phyloP scores from a whole-genome alignment of 2,797 vertebrate genomes.

The Sebastes iracundus region DNA sequence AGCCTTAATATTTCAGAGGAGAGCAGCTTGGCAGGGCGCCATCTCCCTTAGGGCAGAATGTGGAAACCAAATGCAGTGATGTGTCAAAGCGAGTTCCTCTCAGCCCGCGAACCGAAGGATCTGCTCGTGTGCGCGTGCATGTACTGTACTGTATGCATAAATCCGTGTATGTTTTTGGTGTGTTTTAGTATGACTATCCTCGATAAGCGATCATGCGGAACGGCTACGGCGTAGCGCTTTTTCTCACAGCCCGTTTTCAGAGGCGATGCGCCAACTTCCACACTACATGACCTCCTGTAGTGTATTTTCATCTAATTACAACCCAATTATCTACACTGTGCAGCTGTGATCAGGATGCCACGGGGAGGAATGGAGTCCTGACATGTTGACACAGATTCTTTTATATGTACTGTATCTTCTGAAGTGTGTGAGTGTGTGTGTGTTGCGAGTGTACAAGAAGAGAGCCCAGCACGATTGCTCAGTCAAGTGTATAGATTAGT shows the following conservation, averaged over 20 bases:
- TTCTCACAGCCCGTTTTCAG: slow-evolving; percentile 38
- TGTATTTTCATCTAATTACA: slow-evolving; percentile 62
- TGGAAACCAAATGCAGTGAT: slow-evolving; percentile 57
- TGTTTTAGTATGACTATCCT: slow-evolving; percentile 3
- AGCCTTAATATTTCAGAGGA: slow-evolving; percentile 69
- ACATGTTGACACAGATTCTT: slow-evolving; percentile 56
- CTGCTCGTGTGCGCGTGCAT: not conserved
- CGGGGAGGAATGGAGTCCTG: slow-evolving; percentile 30
- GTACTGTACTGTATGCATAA: not conserved
- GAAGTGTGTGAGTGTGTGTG: not conserved
- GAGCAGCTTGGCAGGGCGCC: slow-evolving; percentile 53
- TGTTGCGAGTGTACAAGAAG: not conserved
- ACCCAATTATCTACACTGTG: slow-evolving; percentile 57
- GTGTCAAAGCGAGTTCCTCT: slow-evolving; percentile 50
- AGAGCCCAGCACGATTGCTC: not conserved
- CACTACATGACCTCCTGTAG: slow-evolving; percentile 40
- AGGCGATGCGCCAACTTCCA: slow-evolving; percentile 4
- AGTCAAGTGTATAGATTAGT: slow-evolving; percentile 42
- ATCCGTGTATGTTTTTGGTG: slow-evolving; percentile 15
- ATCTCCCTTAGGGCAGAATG: slow-evolving; percentile 53
- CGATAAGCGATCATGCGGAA: slow-evolving; percentile 47
- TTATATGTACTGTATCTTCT: not conserved
- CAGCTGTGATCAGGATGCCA: slow-evolving; percentile 49
- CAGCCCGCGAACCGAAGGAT: slow-evolving; percentile 34
- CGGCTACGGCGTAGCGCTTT: slow-evolving; percentile 7